A percentile compares a stretch with the other conserved stretches of the same genome.
Conservation (phyloP, 1,140 invertebrate genomes). For the Cyclargus thomasi region DNA sequence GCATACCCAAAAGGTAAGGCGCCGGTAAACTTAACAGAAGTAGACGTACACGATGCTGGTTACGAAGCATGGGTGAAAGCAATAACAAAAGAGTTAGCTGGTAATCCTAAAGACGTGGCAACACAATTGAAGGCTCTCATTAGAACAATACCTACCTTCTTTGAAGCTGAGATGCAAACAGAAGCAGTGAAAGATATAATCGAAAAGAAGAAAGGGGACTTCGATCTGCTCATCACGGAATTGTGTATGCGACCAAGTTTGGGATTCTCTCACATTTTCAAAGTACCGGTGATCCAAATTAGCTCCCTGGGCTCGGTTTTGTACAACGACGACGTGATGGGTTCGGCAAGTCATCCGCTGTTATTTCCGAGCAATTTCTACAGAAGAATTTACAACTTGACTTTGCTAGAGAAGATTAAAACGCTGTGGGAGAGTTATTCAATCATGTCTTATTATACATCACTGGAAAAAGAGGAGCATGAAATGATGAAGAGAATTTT, state of each 20-base stretch:
- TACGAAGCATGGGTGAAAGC: conserved; percentile 34
- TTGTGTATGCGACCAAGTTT: conserved; percentile 28
- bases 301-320: conserved; percentile 40
- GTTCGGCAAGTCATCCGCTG: conserved; percentile 59
- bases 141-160: conserved; percentile 22
- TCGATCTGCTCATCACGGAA: conserved; percentile 54
- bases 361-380: conserved; percentile 52
- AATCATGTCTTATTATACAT: conserved; percentile 16
- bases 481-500: conserved; percentile 49
- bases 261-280: conserved; percentile 53
- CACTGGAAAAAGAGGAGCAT: conserved; percentile 38
- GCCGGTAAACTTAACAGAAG: conserved; percentile 50
- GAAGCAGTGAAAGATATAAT: conserved; percentile 40
- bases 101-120: background rate
- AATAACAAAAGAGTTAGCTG: background rate
- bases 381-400: conserved; percentile 37
- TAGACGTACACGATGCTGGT: conserved; percentile 51
- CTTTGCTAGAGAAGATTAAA: conserved; percentile 41
- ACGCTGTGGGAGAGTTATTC: conserved; percentile 25
- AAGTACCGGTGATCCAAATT: conserved; percentile 55
- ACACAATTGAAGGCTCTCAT: conserved; percentile 12
- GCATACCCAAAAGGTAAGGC: conserved; percentile 33
- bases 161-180: conserved; percentile 31
- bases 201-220: conserved; percentile 37
- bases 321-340: conserved; percentile 41